Base-by-base conservation (phyloP, 2,797 vertebrate species). In the Atherinosoma microstoma region DNA sequence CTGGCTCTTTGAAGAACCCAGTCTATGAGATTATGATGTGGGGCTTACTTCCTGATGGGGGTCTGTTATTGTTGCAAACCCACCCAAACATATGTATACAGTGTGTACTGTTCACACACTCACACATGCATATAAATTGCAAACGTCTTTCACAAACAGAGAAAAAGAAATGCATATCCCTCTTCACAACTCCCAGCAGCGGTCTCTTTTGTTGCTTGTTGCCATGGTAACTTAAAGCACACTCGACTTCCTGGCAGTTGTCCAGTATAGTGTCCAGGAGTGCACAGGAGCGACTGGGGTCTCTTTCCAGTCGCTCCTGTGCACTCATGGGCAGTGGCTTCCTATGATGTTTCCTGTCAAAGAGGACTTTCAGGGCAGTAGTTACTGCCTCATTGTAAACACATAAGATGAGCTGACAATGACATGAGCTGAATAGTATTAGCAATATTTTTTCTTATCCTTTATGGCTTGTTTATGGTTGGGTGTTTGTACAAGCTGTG, bases 301-400 rank as follows among this genome's bases (percentile, higher is more conserved):
- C 60, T 82, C 57, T 87, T 83, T 90, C 82, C 84, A 87, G 74
- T 75, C 6, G 35, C 75, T 82, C 87, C 82, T 67, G 83, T 88
- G 77, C 32, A 62, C 45, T 83, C 60, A 24, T 85, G 85, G 89
- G 93, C 69, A 64, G 90, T 82, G 87, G 84, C 88, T 93, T 94
- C 93, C 93, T 93, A 76, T 78, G 49, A 78, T 63, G 83, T 71
- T 94, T 93, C 92, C 92, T 91, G 88, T 89, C 73, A 58, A 47
- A 81, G 38, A 45, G 42, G 54, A 30, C 60, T 78, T 70, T 67
- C n/a, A 49, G 58, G 56, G 67, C 51, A 70, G 62, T 22, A 59
- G 64, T 18, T 68, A 10, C 13, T 49, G 34, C 30, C 67, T 40
- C 35, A 58, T 29, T 75, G 79, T 79, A 82, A 63, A 53, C 64